Evolutionary conservation across 2,888 invertebrate species (phyloP), one percentile per base, ranked within the genome.

Genomic region (Spisula solida): DNA sequence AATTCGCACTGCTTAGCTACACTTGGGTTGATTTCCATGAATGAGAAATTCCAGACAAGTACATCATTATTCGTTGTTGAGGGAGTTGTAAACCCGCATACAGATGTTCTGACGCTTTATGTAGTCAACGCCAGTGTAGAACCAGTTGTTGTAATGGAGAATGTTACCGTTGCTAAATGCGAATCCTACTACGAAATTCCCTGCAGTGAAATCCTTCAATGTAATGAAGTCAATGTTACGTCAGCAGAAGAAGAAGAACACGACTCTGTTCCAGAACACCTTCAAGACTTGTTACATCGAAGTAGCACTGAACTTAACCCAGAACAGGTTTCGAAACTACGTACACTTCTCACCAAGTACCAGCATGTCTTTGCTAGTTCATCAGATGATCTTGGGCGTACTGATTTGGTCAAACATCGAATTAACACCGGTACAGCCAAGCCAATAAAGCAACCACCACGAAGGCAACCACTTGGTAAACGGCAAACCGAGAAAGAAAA

Each of bases 401-500:
- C 18, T 20, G 20, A 56, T 56, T 6, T n/a, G 18, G 56, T 56
- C 6, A 56, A 56, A 56, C 56, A 56, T 56, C 20, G n/a, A 56
- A 56, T 56, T 4, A 56, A 56, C n/a, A 56, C 56, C 6, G 56
- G 56, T 6, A 6, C 20, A 20, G 56, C 56, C n/a, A 56, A 5
- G 20, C 56, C 56, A 20, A 56, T 56, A 20, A 18, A 20, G 18
- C 56, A 56, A n/a, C 56, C 56, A 56, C 56, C 56, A 20, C 56
- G 56, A 56, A 56, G 56, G 6, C 56, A 56, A 20, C 56, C 56
- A 1, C 18, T 56, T 20, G 84, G 84, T 31, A 89, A 87, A 41
- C 66, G 87, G 4, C 56, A 75, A 60, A 60, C 82, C 20, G 89
- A 85, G 55, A 81, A 89, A n/a, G 31, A 47, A n/a, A 83, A 47